Conservation (phyloP, 2,888 invertebrate species). For the Chrysomela aeneicollis region DNA sequence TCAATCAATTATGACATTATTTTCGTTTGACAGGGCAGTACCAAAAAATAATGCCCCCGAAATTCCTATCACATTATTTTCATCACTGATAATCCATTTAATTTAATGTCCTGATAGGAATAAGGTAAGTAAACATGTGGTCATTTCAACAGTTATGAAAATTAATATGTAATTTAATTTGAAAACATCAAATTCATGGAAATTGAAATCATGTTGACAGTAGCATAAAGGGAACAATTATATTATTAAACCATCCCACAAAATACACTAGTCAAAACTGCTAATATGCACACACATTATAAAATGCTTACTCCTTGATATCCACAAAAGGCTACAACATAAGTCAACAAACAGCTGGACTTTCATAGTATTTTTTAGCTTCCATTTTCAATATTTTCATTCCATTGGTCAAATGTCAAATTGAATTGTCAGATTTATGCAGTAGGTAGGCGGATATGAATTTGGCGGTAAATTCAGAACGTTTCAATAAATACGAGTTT, state of each 20-base stretch:
- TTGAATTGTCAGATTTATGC: slow-evolving; percentile 2
- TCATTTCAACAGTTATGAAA: too few relatives aligned
- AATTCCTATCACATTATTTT: not conserved
- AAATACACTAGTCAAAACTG: slow-evolving; percentile 2
- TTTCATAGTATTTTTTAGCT: slow-evolving; percentile 30
- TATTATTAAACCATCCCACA: not conserved
- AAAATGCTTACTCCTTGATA: slow-evolving; percentile 22
- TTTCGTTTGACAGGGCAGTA: slow-evolving; percentile 15
- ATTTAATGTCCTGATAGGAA: too few relatives aligned
- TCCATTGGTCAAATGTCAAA: slow-evolving; percentile 25
- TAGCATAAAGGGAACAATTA: not conserved
- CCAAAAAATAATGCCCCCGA: slow-evolving; percentile 12
- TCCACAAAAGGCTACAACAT: slow-evolving; percentile 14
- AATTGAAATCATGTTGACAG: not conserved
- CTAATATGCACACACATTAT: not conserved
- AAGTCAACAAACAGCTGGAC: slow-evolving; percentile 28
- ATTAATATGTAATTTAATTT: too few relatives aligned
- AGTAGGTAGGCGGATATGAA: slow-evolving; percentile 16
- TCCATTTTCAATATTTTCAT: slow-evolving; percentile 36
- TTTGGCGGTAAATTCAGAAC: slow-evolving; percentile 26
- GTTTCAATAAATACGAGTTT: not conserved
- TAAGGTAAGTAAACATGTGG: too few relatives aligned
- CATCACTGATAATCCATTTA: too few relatives aligned
- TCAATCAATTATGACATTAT: not conserved
- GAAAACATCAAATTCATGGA: not conserved